phyloP scores from a whole-genome alignment of 2,888 invertebrate species.

The Drosophila stalkeri region DNA sequence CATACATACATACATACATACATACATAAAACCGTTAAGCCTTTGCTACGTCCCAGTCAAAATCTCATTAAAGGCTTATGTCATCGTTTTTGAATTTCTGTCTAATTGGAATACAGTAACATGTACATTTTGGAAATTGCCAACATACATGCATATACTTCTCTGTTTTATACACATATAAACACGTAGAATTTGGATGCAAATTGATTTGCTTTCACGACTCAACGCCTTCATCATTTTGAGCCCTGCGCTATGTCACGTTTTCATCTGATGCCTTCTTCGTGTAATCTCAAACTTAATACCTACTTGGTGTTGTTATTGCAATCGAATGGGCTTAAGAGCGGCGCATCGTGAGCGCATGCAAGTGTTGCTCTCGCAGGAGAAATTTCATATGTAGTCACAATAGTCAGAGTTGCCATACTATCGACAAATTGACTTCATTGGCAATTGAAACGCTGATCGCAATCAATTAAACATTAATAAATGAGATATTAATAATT shows the following conservation, averaged over 20 bases:
- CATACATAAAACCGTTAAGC: conserved; percentile 20
- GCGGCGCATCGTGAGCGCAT: conserved; percentile 17
- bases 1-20: background rate
- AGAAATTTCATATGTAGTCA: conserved; percentile 10
- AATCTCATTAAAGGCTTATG: conserved; percentile 31
- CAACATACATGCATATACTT: background rate
- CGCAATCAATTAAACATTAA: conserved; percentile 27
- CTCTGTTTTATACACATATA: conserved; percentile 9
- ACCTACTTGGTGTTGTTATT: background rate
- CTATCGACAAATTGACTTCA: conserved; percentile 19
- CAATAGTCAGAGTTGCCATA: conserved; percentile 23
- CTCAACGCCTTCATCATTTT: conserved; percentile 3
- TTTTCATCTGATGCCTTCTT: conserved; percentile 20
- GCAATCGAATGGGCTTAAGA: conserved; percentile 13
- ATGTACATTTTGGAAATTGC: background rate
- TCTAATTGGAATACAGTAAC: conserved; percentile 25
- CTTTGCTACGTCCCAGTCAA: conserved; percentile 10
- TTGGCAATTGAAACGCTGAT: conserved; percentile 25
- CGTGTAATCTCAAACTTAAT: conserved; percentile 18
- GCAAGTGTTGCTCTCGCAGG: conserved; percentile 13
- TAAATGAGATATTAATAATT: conserved; percentile 8
- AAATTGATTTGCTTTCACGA: conserved; percentile 10
- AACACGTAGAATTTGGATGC: too few relatives aligned
- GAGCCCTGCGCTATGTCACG: conserved; percentile 26
- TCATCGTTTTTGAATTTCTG: conserved; percentile 12